These are phyloP conservation scores for Lomographa bimaculata DNA, from an alignment of 2,888 invertebrate genomes.

Conservation along the genomic window DNA sequence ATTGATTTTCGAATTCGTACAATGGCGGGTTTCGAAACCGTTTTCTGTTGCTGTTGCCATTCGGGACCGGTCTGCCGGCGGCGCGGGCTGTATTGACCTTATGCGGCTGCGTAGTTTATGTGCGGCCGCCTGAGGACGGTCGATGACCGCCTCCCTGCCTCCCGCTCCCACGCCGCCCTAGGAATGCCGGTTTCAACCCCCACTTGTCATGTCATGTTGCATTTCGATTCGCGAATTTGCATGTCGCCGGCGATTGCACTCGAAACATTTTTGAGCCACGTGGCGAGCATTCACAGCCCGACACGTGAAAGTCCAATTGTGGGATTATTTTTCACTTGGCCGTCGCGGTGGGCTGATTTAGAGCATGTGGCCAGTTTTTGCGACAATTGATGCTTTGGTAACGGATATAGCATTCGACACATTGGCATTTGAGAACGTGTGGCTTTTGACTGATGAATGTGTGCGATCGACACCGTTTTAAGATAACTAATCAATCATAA, in stretches of 20 bases:
- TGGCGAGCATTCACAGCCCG: conserved; percentile 43
- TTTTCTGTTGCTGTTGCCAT: conserved; percentile 36
- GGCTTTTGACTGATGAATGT: conserved; percentile 30
- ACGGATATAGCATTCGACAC: conserved; percentile 34
- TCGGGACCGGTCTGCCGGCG: conserved; percentile 43
- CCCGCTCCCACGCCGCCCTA: conserved; percentile 54
- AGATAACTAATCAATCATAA: conserved; percentile 35
- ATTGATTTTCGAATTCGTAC: conserved; percentile 70
- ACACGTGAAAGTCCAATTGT: conserved; percentile 40
- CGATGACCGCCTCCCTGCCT: conserved; percentile 70
- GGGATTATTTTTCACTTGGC: conserved; percentile 38
- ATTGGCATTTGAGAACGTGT: conserved; percentile 28
- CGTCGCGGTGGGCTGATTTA: conserved; percentile 39
- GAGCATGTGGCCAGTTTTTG: conserved; percentile 40
- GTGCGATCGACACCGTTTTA: conserved; percentile 26
- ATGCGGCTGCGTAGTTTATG: conserved; percentile 79
- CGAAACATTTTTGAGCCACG: conserved; percentile 43
- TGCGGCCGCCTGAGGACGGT: conserved; percentile 78
- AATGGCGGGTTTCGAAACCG: conserved; percentile 68
- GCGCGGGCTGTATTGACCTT: conserved; percentile 75
- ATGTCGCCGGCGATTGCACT: conserved; percentile 55
- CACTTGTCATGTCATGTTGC: conserved; percentile 71
- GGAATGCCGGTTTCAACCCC: conserved; percentile 62
- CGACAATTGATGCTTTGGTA: conserved; percentile 39
- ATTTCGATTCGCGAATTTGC: conserved; percentile 76